Base-by-base conservation (phyloP, 2,888 invertebrate genomes). In the Nomada lathburiana region DNA sequence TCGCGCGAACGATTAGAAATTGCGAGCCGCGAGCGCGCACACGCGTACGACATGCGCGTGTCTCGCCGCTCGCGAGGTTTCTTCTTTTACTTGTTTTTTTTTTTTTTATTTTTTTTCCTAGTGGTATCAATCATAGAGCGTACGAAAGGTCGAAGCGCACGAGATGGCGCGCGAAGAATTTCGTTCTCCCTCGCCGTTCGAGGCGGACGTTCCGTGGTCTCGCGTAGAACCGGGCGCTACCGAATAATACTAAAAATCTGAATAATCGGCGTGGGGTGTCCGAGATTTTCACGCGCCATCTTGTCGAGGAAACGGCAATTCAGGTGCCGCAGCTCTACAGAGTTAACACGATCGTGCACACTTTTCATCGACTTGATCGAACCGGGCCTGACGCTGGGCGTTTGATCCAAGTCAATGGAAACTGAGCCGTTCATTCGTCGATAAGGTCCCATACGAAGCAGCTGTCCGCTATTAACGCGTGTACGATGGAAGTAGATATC, bases 311-410 rank as follows among this genome's bases (percentile, higher is more conserved):
- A 78, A 63, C 75, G 82, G 69, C 85, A 84, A 86, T 82, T 73
- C 74, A 82, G 62, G 52, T 55, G 23, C 23, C 10, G 55, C 87
- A 85, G 82, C 74, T 65, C 42, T 53, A 29, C 75, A 81, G 55
- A 62, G 79, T 62, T 75, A 74, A 47, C 26, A 80, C 77, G 47
- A 36, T 59, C 71, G 80, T 76, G 91, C 93, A 93, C 93, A 93
- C 93, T 93, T 93, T 93, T 92, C 93, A 93, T 93, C 92, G 93
- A 92, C 91, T 93, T 93, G 89, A 81, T 91, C 90, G 92, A 92
- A 92, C 88, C 60, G 62, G 68, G 20, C 16, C 11, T n/a, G 2
- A 36, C 63, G 77, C 77, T 3, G 52, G 52, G 2, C 52, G 88
- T 91, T 91, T 78, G 90, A 90, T 85, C 67, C 87, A 93, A 93